Percentiles rank a stretch among this genome's conserved stretches.
These are phyloP conservation scores for Onychorhynchus coronatus DNA, from an alignment of 2,113 vertebrate genomes.

Conservation along the genomic window DNA sequence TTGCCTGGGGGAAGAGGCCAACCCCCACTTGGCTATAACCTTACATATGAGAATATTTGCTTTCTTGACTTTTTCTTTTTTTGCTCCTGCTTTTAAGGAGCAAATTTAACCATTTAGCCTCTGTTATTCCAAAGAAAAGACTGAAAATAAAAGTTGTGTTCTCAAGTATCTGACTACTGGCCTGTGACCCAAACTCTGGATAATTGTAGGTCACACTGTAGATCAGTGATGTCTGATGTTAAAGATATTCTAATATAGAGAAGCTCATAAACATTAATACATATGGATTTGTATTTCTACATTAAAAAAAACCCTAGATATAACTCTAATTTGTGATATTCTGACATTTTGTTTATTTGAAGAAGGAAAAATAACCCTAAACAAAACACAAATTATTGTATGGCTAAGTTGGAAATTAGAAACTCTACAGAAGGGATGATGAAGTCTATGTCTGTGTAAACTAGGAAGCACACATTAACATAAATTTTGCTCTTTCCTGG, in stretches of 20 bases:
- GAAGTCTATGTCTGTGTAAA: neutral
- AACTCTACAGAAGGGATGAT: neutral
- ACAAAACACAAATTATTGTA: neutral
- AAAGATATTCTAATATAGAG: neutral
- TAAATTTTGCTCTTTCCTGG: neutral
- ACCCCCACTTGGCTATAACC: neutral
- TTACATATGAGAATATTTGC: neutral
- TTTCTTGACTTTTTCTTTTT: neutral
- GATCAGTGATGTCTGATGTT: neutral
- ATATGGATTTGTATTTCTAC: neutral
- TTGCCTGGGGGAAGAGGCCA: neutral
- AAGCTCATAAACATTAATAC: neutral
- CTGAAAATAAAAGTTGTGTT: neutral
- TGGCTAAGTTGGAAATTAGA: neutral
- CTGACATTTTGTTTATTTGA: neutral
- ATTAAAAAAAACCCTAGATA: neutral
- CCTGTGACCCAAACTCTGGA: neutral
- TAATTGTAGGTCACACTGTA: neutral
- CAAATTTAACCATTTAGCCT: neutral
- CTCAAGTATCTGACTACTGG: neutral
- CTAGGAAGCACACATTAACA: neutral
- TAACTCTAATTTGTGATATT: neutral
- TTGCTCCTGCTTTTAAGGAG: neutral
- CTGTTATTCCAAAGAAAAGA: neutral
- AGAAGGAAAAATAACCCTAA: neutral